Percentiles rank a stretch among this genome's conserved stretches.
Conservation (phyloP, 2,797 vertebrate genomes). For the Cirrhinus molitorella region DNA sequence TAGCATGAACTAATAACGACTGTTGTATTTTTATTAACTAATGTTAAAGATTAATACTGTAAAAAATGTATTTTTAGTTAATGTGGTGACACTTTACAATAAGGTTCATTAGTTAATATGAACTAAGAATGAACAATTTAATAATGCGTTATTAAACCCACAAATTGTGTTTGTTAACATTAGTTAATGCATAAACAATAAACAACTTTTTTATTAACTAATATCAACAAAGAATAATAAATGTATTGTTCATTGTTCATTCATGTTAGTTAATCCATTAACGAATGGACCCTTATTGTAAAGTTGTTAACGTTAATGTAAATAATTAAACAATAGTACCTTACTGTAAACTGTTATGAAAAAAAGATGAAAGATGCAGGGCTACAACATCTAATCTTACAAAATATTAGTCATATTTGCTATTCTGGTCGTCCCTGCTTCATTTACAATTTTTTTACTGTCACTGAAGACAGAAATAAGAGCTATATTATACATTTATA, state of each 20-base stretch:
- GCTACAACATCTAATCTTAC: neutral
- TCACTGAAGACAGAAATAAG: neutral
- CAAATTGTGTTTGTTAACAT: too few species aligned
- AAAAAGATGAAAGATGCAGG: neutral
- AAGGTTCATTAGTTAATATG: too few species aligned
- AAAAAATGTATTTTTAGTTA: neutral
- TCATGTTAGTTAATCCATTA: too few species aligned
- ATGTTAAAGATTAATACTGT: too few species aligned
- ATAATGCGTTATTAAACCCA: neutral
- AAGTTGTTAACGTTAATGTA: neutral
- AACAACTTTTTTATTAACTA: too few species aligned
- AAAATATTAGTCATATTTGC: neutral
- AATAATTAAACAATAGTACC: neutral
- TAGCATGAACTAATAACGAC: neutral
- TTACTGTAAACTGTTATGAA: neutral
- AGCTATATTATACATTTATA: neutral
- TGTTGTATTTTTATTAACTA: neutral
- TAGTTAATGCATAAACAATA: too few species aligned
- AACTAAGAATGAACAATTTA: too few species aligned
- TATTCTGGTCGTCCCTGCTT: neutral
- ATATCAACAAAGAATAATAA: too few species aligned
- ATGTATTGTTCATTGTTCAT: too few species aligned
- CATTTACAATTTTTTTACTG: neutral
- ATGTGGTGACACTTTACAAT: too few species aligned
- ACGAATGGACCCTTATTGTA: neutral